Evolutionary conservation across 2,113 vertebrate species (phyloP).

Genomic region (Patagioenas fasciata): DNA sequence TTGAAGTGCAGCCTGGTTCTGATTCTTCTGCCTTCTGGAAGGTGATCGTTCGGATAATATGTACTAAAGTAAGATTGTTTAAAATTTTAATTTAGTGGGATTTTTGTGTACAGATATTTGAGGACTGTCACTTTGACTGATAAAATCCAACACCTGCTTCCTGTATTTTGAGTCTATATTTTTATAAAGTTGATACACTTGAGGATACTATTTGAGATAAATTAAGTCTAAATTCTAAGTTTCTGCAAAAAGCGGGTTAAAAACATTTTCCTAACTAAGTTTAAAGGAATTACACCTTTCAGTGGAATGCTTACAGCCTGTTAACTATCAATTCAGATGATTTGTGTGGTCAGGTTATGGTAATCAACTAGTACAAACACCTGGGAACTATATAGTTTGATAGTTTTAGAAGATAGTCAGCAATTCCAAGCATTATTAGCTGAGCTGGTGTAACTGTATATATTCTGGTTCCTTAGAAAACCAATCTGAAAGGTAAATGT

Average conservation of each 20-base stretch:
- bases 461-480: neutral
- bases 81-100: neutral
- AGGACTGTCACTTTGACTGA: neutral
- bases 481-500: neutral
- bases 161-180: neutral
- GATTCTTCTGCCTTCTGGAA: slow-evolving; percentile 95
- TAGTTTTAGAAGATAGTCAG: neutral
- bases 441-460: neutral
- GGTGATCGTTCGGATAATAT: slow-evolving; percentile 89
- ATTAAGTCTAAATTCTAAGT: neutral
- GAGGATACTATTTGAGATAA: neutral
- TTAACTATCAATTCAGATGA: neutral
- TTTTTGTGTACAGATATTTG: neutral
- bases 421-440: neutral
- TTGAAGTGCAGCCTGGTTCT: slow-evolving; percentile 95
- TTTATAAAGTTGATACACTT: neutral
- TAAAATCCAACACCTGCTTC: neutral
- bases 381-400: neutral
- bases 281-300: neutral
- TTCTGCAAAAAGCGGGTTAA: neutral
- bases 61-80: slow-evolving; percentile 87
- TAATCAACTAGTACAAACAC: neutral
- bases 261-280: neutral
- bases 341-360: neutral
- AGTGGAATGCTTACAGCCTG: neutral